phyloP scores from a whole-genome alignment of 1,140 invertebrate species.

The Eupeodes corollae region DNA sequence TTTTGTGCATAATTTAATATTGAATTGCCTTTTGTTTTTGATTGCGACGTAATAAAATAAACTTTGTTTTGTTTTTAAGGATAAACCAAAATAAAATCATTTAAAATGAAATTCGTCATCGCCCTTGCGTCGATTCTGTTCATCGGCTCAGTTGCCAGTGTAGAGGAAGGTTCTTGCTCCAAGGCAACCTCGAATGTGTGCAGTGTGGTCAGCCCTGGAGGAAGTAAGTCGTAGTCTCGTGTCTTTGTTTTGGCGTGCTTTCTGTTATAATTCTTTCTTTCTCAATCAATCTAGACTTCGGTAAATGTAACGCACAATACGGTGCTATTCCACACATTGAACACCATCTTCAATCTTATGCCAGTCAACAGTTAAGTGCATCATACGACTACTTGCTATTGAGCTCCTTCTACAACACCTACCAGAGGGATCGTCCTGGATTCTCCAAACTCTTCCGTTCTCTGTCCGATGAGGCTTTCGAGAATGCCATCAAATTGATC shows the following conservation, averaged over 20 bases:
- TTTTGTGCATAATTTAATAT: too few species aligned
- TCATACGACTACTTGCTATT: constrained; percentile 65
- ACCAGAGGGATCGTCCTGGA: constrained; percentile 59
- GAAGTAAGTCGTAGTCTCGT: constrained; percentile 14
- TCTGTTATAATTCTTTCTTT: neutral
- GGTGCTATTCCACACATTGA: constrained; percentile 48
- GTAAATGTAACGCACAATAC: constrained; percentile 55
- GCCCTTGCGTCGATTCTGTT: constrained; percentile 41
- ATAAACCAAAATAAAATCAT: constrained; percentile 7
- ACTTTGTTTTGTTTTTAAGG: constrained; percentile 16
- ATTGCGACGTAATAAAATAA: constrained; percentile 10
- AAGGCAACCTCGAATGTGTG: constrained; percentile 27
- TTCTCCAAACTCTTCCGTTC: constrained; percentile 63
- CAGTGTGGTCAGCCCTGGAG: constrained; percentile 3
- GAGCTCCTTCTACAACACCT: constrained; percentile 65
- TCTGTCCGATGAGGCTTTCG: constrained; percentile 62
- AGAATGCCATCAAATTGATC: constrained; percentile 58
- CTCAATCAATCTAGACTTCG: constrained; percentile 11
- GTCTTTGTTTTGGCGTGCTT: neutral
- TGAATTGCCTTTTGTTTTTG: neutral
- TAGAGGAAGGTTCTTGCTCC: constrained; percentile 49
- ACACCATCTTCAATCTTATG: constrained; percentile 40
- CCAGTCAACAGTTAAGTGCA: constrained; percentile 50
- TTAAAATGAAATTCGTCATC: constrained; percentile 44
- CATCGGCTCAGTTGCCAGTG: constrained; percentile 39